Base-by-base conservation (phyloP, 2,797 vertebrate species). In the Labeo calbasu region DNA sequence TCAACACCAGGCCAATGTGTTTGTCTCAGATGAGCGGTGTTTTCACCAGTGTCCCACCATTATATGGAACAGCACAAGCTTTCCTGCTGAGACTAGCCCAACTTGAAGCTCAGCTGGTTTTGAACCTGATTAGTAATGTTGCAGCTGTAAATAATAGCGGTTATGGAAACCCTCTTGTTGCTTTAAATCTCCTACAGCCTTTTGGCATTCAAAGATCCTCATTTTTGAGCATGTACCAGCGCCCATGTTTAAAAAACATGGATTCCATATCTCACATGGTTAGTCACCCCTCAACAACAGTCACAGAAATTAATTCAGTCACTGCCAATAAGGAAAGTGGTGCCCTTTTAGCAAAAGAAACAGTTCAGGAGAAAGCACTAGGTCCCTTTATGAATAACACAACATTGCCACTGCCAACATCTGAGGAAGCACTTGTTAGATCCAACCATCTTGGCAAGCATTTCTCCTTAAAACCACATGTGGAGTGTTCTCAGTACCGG, bases 31-130 rank as follows among this genome's bases (percentile, higher is more conserved):
- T 71, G 17, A 77, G 28, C 55, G 40, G 82, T 59, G 21, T 55
- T 51, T 78, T 84, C 36, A 13, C 13, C 23, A 25, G 40, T 21
- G 23, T 15, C 17, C 68, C 80, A 15, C 57, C 43, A 6, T 32
- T 81, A 10, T 55, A 82, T 72, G 72, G 55, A 72, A 53, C 86
- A 12, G 11, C 82, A 65, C 77, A 84, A 53, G 71, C 55, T 19
- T 73, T 70, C 5, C 72, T 81, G 2, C 57, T 82, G 25, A 76
- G 68, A 46, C 63, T 81, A 23, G 86, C 86, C 10, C 82, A 84
- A 32, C 36, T 87, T 72, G 79, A 84, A 32, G 79, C 86, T 65
- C 82, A 87, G 10, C 32, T 87, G 6, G 25, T 71, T 59, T 65
- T 87, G 50, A 84, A 84, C 65, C 51, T 84, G 63, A 71, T 86